A percentile compares a stretch with the other conserved stretches of the same genome.
Conservation (phyloP, 2,113 vertebrate species). For the Erythrolamprus reginae region DNA sequence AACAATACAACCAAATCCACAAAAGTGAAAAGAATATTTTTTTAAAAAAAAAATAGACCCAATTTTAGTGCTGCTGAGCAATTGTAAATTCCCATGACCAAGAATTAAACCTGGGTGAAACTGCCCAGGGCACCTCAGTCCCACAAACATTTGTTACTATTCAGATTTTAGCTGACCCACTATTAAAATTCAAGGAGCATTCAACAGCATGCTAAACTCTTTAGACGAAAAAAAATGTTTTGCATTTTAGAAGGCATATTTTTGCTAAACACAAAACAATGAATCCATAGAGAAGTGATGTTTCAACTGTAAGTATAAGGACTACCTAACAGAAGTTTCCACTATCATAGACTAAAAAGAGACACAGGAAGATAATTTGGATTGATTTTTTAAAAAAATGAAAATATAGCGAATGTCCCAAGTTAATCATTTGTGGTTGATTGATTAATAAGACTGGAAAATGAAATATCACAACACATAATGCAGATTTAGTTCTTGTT, state of each 20-base stretch:
- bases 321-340: background rate
- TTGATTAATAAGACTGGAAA: background rate
- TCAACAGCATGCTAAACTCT: slow-evolving; percentile 44
- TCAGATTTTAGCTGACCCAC: slow-evolving; percentile 64
- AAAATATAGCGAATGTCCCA: background rate
- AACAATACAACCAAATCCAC: background rate
- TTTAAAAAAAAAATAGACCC: background rate
- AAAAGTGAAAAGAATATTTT: background rate
- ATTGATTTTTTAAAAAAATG: background rate
- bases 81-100: background rate
- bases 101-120: background rate
- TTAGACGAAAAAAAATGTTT: slow-evolving; percentile 30
- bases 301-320: background rate
- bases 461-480: background rate
- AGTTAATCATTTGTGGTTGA: background rate
- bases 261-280: background rate
- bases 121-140: slow-evolving; percentile 73
- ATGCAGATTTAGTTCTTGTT: background rate
- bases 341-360: background rate
- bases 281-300: background rate
- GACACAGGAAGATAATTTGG: background rate
- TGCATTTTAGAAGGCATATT: background rate
- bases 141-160: slow-evolving; percentile 69
- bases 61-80: background rate
- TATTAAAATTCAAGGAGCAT: slow-evolving; percentile 57